phyloP scores from a whole-genome alignment of 2,113 vertebrate genomes.

The Phalacrocorax pelagicus region DNA sequence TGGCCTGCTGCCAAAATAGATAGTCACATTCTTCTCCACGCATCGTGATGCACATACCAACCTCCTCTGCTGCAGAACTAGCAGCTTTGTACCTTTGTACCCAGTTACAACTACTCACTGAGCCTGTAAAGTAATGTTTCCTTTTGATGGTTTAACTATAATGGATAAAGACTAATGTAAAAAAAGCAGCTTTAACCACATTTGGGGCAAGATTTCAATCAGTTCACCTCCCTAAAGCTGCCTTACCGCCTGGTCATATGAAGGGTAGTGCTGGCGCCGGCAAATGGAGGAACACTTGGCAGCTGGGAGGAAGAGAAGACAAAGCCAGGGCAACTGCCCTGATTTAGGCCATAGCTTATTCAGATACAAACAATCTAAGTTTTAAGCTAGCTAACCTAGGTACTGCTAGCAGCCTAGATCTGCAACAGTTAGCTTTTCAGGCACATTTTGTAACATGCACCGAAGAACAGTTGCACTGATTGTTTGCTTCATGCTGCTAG shows the following conservation, averaged over 20 bases:
- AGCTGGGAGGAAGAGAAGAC: not conserved
- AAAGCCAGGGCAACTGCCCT: not conserved
- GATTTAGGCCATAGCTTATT: not conserved
- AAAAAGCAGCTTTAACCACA: not conserved
- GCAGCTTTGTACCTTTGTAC: not conserved
- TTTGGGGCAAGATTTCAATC: not conserved
- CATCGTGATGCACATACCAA: not conserved
- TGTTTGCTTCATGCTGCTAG: not conserved
- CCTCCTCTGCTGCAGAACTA: not conserved
- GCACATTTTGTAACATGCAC: not conserved
- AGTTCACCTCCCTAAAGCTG: not conserved
- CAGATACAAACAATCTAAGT: fast-evolving
- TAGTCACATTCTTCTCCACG: not conserved
- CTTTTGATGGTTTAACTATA: not conserved
- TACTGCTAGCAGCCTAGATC: not conserved
- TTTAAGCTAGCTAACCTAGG: not conserved
- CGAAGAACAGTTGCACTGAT: not conserved
- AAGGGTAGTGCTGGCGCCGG: not conserved
- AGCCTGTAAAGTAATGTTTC: not conserved
- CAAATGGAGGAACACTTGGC: not conserved
- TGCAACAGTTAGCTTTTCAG: not conserved
- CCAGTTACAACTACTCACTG: not conserved
- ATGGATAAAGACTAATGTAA: not conserved
- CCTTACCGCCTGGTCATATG: not conserved
- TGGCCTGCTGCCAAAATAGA: not conserved